Conservation (phyloP, 2,113 vertebrate species). For the human (Homo sapiens) region GRCh38 chr9:39532501-39533000, state of each 20-base stretch:
- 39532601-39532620: no score
- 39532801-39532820: not conserved
- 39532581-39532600: no score
- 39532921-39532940: constrained; percentile 44
- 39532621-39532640: no score
- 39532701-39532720: no score
- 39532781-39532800: constrained; percentile 54
- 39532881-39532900: constrained; percentile 69
- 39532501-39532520: no score
- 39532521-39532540: no score
- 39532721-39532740: no score
- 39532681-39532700: no score
- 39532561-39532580: no score
- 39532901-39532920: constrained; percentile 65
- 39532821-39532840: constrained; percentile 79
- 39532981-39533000: not conserved
- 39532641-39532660: constrained; percentile 22
- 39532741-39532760: no score
- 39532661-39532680: not conserved
- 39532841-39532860: constrained; percentile 75
- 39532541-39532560: no score
- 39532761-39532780: no score
- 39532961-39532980: not conserved
- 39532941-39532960: not conserved
- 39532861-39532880: constrained; percentile 58